phyloP scores from a whole-genome alignment of 2,113 vertebrate species.

The Poeciliopsis retropinna region DNA sequence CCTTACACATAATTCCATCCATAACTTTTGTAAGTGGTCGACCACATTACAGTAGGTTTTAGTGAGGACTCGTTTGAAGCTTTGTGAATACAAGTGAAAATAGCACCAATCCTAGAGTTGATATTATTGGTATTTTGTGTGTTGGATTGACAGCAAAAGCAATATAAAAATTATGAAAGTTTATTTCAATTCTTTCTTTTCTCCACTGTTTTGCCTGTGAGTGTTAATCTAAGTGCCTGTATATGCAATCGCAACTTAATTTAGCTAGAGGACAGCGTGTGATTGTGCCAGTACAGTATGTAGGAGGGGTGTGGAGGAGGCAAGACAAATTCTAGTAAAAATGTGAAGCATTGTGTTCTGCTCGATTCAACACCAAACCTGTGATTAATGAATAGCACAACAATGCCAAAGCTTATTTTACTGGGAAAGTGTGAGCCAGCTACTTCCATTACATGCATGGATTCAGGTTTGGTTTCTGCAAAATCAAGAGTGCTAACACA shows the following conservation, averaged over 20 bases:
- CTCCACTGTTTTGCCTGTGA: slow-evolving; percentile 7
- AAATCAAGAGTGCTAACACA: slow-evolving; percentile 3
- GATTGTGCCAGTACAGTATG: slow-evolving; percentile 49
- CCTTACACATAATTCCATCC: not conserved
- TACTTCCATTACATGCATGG: slow-evolving; percentile 45
- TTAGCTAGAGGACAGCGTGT: slow-evolving; percentile 59
- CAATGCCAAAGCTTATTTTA: slow-evolving; percentile 65
- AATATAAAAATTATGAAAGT: not conserved
- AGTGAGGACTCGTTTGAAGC: not conserved
- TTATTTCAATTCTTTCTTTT: slow-evolving; percentile 34
- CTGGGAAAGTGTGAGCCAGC: slow-evolving; percentile 54
- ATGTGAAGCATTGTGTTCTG: slow-evolving; percentile 65
- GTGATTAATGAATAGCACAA: slow-evolving; percentile 63
- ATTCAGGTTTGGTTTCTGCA: slow-evolving; percentile 24
- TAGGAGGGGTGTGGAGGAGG: slow-evolving; percentile 62
- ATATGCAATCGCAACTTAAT: slow-evolving; percentile 31
- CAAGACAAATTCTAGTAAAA: slow-evolving; percentile 54
- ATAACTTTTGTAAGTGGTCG: not conserved
- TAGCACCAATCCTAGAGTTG: not conserved
- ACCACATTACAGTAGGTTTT: not conserved
- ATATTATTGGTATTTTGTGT: slow-evolving; percentile 2
- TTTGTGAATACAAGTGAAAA: not conserved
- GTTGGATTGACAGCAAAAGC: not conserved
- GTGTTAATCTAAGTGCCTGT: not conserved
- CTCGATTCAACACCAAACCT: slow-evolving; percentile 63